Conservation (phyloP, 2,888 invertebrate genomes). For the Prosopocoilus inquinatus region DNA sequence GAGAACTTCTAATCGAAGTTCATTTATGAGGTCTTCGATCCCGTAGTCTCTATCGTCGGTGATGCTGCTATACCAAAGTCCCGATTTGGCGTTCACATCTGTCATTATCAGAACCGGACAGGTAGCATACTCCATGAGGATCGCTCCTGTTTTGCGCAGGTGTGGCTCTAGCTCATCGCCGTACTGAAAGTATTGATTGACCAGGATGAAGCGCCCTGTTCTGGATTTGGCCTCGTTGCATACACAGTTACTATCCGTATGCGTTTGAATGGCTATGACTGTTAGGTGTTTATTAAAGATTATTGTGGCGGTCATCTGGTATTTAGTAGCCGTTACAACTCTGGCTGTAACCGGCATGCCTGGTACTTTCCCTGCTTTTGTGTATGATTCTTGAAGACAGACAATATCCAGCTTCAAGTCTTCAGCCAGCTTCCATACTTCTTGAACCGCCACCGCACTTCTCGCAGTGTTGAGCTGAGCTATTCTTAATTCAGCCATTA, state of each 20-base stretch:
- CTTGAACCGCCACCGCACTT: too few species aligned
- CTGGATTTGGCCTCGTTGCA: neutral
- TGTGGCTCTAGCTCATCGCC: neutral
- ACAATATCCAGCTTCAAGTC: too few species aligned
- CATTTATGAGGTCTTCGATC: constrained; percentile 5
- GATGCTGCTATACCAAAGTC: constrained; percentile 4
- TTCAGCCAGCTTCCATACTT: too few species aligned
- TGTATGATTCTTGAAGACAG: too few species aligned
- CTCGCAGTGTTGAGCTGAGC: too few species aligned
- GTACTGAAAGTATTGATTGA: constrained; percentile 10
- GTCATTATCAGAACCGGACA: constrained; percentile 4
- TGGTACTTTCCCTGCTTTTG: too few species aligned
- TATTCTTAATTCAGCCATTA: too few species aligned
- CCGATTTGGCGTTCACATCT: constrained; percentile 16
- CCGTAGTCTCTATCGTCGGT: constrained; percentile 8
- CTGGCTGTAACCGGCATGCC: too few species aligned
- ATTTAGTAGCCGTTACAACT: too few species aligned
- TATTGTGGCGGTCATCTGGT: too few species aligned
- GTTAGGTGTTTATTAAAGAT: too few species aligned
- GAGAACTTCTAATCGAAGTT: neutral
- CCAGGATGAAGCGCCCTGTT: neutral
- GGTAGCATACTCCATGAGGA: neutral
- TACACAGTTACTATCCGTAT: neutral
- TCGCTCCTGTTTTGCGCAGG: neutral
- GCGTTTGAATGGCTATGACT: too few species aligned